Evolutionary conservation across 2,888 invertebrate genomes (phyloP), one percentile per base, ranked within the genome.

Genomic region (Drosophila kuntzei): DNA sequence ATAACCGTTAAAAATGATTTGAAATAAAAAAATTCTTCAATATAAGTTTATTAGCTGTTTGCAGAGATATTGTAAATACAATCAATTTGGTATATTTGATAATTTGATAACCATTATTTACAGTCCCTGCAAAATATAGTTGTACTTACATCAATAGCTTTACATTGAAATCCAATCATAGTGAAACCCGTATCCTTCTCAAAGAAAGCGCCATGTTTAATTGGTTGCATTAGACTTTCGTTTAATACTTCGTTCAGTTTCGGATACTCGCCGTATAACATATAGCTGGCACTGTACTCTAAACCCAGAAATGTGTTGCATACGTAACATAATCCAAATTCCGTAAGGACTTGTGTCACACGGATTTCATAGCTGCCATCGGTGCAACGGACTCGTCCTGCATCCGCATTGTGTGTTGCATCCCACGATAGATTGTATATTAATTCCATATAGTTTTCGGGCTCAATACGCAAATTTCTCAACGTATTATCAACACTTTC

Each of bases 261-360:
- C 2, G 90, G 88, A 51, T 78, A 76, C 53, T 76, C 44, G 2
- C 90, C 90, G 14, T 84, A 89, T 11, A 92, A 76, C 3, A 90
- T 55, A 66, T 84, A 89, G 1, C 75, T 75, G 0, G 92, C 77
- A 2, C 91, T 86, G 22, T 92, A 83, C 36, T 90, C 76, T 3
- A 86, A 63, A 0, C 88, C 76, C 58, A 84, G 37, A 12, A 59
- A 71, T 0, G 83, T 76, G 43, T 92, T 92, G 0, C 90, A 81
- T 34, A 90, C 64, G 53, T 92, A 92, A 57, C 92, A 92, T 4
- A 92, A 78, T 3, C 92, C 92, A 54, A 87, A 91, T 76, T 92
- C 92, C 0, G 92, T 92, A 1, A 92, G 71, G 6, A 92, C 85
- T 72, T 92, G 92, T 1, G 90, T 84, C 0, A 82, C 79, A 16